Conservation (phyloP, 2,888 invertebrate species). For the Calameuta idolon region DNA sequence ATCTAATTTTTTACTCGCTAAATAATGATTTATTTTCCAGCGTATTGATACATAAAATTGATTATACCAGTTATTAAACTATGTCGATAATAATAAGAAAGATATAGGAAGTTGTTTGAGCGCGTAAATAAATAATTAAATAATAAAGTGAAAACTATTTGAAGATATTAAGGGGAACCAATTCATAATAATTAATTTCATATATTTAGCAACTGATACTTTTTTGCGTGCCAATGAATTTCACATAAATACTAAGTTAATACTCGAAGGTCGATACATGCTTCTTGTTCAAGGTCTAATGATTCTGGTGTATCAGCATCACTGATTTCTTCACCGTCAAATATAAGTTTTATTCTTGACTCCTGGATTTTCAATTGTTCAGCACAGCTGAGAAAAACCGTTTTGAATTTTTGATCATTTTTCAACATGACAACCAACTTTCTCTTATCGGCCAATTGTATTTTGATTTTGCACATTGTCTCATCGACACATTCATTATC, state of each 20-base stretch:
- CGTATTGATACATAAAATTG: neutral
- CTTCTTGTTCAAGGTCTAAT: constrained; percentile 57
- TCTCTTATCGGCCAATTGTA: constrained; percentile 51
- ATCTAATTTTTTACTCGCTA: neutral
- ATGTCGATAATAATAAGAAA: neutral
- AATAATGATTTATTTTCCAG: neutral
- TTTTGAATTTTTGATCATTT: constrained; percentile 41
- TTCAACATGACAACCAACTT: constrained; percentile 39
- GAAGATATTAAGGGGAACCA: neutral
- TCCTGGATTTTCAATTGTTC: constrained; percentile 42
- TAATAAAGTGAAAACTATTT: neutral
- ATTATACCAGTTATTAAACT: neutral
- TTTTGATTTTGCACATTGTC: constrained; percentile 49
- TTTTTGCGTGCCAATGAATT: neutral
- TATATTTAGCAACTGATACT: neutral
- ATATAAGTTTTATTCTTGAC: constrained; percentile 50
- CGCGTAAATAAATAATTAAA: neutral
- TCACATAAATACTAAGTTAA: neutral
- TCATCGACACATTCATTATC: constrained; percentile 22
- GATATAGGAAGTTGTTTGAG: neutral
- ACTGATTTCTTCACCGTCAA: constrained; percentile 54
- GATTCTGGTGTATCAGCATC: constrained; percentile 52
- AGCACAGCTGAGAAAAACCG: constrained; percentile 42
- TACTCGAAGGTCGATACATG: constrained; percentile 53
- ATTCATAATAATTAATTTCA: neutral